Evolutionary conservation across 2,113 vertebrate genomes (phyloP).

Genomic region (Laticauda colubrina): DNA sequence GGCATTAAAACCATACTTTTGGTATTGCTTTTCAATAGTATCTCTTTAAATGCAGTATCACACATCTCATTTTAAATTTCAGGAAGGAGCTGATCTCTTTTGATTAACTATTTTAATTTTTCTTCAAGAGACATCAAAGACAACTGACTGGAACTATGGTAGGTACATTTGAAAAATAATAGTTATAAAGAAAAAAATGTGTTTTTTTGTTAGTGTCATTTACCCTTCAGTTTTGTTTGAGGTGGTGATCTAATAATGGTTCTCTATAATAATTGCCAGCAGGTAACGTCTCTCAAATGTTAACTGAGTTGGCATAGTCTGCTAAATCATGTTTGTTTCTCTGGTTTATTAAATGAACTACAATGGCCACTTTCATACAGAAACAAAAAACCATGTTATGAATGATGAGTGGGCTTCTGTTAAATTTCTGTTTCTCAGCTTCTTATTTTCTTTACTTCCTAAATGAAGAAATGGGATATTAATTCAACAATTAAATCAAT

Average conservation of each 20-base stretch:
- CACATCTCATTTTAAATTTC: background rate
- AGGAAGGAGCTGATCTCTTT: background rate
- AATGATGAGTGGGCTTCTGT: background rate
- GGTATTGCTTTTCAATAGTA: background rate
- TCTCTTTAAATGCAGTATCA: background rate
- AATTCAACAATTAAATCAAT: background rate
- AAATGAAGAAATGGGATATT: background rate
- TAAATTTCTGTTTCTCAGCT: background rate
- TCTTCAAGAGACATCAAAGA: background rate
- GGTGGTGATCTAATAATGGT: background rate
- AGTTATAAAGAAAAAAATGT: background rate
- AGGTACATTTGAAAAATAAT: background rate
- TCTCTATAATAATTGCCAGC: background rate
- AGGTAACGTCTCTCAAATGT: background rate
- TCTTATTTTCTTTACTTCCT: background rate
- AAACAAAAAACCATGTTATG: background rate
- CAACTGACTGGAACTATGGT: background rate
- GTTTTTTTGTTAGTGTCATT: background rate
- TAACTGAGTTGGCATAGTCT: background rate
- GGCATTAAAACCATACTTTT: background rate
- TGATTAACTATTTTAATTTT: background rate
- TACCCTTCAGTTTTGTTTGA: background rate
- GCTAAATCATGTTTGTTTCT: background rate
- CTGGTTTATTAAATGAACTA: background rate
- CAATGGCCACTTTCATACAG: background rate